Evolutionary conservation across 2,797 vertebrate genomes (phyloP).

Genomic region (Oreonectes daqikongensis): DNA sequence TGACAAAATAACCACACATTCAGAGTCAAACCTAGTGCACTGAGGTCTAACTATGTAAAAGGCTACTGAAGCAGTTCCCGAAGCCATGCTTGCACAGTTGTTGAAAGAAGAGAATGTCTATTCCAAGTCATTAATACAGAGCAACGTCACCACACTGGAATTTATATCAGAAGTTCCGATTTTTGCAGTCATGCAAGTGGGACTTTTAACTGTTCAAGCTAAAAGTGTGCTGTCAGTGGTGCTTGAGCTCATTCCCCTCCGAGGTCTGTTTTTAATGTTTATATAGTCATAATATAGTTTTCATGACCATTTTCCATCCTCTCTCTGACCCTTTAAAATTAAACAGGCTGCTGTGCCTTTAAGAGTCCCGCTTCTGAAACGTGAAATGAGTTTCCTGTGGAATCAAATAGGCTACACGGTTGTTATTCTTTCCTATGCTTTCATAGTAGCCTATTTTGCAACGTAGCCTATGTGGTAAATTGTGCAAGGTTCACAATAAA

Average conservation of each 20-base stretch:
- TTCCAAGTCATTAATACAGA: conserved; percentile 29
- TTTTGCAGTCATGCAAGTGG: conserved; percentile 24
- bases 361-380: not conserved
- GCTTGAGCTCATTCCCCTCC: not conserved
- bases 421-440: not conserved
- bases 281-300: conserved; percentile 2
- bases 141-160: conserved; percentile 8
- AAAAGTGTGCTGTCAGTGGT: conserved; percentile 7
- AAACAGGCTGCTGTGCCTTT: conserved; percentile 4
- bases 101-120: conserved; percentile 30
- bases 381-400: not conserved
- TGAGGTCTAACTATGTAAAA: conserved; percentile 33
- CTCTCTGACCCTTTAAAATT: conserved; percentile 17
- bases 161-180: conserved; percentile 31
- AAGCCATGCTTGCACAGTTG: conserved; percentile 1
- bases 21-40: conserved; percentile 40
- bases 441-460: not conserved
- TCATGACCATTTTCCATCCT: conserved; percentile 8
- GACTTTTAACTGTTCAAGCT: conserved; percentile 4
- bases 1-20: conserved; percentile 38
- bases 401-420: not conserved
- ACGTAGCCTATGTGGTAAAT: not conserved
- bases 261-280: not conserved
- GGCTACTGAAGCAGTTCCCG: conserved; percentile 10
- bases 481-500: not conserved